Evolutionary conservation across 2,797 vertebrate species (phyloP), one percentile per base, ranked within the genome.

Genomic region (Hozukius guyotensis): DNA sequence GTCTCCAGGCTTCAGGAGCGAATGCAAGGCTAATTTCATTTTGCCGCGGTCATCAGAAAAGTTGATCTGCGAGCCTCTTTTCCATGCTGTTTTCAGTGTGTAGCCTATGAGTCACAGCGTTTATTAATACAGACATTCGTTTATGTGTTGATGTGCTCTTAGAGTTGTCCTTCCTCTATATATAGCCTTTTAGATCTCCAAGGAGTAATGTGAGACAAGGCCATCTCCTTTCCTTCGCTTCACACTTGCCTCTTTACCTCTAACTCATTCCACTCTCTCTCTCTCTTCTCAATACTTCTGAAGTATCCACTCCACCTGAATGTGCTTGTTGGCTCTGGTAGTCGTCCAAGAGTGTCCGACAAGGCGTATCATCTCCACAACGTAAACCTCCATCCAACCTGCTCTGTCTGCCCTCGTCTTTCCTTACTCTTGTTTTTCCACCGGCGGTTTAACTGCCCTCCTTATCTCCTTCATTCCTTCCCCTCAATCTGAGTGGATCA

Each of bases 41-140:
- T 89, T 83, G 83, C 20, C n/a, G 4, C 5, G 8, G 83, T 93
- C 90, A 91, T 93, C 93, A 92, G 81, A 94, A 93, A 91, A 72
- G 88, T 31, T 76, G 86, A 90, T 89, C 84, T 72, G 81, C 24
- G 2, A 36, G 70, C 62, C 29, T 85, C 81, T 79, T 82, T 93
- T 92, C 86, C 84, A 60, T 84, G 64, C 86, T 82, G 74, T 87
- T 85, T 90, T 89, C 89, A 81, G 71, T 34, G 75, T 24, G 72
- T 56, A 59, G 56, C 64, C 20, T 56, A 55, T 92, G 89, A 95
- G 86, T 94, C 91, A 89, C 56, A 61, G 77, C 29, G 86, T 92
- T 91, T 95, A 93, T 96, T 95, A 94, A 93, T 95, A 94, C 20
- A 63, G 85, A 87, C 85, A 13, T 86, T 75, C 18, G 86, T 90